Evolutionary conservation across 2,888 invertebrate genomes (phyloP), one percentile per base, ranked within the genome.

Genomic region (Sesamia inferens): DNA sequence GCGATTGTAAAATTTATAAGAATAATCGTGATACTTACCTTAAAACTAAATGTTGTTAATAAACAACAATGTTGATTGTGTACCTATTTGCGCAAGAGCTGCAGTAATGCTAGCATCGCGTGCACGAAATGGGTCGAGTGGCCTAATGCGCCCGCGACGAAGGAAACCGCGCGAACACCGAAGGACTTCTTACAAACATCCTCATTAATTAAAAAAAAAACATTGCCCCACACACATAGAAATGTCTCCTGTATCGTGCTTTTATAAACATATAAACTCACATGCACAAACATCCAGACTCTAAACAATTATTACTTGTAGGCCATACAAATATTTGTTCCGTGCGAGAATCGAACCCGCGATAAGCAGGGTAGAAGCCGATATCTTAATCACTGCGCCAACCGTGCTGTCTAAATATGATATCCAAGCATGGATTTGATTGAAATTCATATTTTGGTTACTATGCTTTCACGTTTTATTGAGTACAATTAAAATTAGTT

Each of bases 121-220:
- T 85, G 85, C 73, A 76, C 77, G 74, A 83, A 79, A 81, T 78
- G 64, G 77, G 79, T 69, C 83, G 76, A 69, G 62, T 78, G 69
- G 73, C 71, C 63, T 51, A 79, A 80, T 42, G 71, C 71, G 63
- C 68, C 42, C 48, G 44, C 72, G 55, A n/a, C 69, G 76, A 48
- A 74, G 69, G 72, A 75, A 83, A 79, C 63, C 64, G 61, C 70
- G 22, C 44, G 31, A 65, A 61, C 64, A 54, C 59, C 31, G 64
- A 76, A 82, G 74, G 80, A 77, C 61, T 85, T 78, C 44, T 79
- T 67, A 71, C 76, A 71, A 83, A 83, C 22, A 83, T 87, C 83
- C 85, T 76, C 69, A 62, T 39, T 58, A 78, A 74, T 63, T 55
- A 16, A 59, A 42, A 42, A 31, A 31, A 31, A 31, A 31, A 31